Evolutionary conservation across 2,113 vertebrate genomes (phyloP).

Genomic region (Peromyscus maniculatus): DNA sequence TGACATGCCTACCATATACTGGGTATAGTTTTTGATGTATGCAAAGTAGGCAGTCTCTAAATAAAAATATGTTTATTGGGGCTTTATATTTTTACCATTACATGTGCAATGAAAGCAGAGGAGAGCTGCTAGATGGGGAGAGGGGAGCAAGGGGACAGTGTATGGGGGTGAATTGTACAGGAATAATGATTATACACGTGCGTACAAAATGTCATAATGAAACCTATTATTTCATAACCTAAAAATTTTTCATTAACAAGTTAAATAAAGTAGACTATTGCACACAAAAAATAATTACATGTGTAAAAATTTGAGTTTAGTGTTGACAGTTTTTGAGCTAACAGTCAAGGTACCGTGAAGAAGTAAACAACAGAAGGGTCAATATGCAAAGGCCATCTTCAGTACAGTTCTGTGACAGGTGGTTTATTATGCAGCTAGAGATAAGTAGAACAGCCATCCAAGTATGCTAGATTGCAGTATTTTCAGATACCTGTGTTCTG

Average conservation of each 20-base stretch:
- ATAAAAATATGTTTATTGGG: background rate
- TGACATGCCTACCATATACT: background rate
- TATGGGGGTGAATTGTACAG: too few relatives aligned
- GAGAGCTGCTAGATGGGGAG: background rate
- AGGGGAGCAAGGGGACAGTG: rapidly evolving
- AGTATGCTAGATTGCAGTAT: background rate
- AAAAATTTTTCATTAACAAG: background rate
- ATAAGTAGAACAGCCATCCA: background rate
- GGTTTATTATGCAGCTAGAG: conserved; percentile 1
- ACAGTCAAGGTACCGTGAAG: background rate
- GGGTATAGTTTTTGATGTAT: background rate
- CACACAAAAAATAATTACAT: background rate
- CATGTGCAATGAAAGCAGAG: background rate
- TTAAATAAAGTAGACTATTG: background rate
- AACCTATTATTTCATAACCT: background rate
- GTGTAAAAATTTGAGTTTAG: conserved; percentile 32
- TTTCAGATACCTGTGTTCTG: conserved; percentile 19
- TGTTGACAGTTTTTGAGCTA: background rate
- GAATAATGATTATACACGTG: background rate
- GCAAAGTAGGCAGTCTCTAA: background rate
- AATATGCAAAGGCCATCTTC: background rate
- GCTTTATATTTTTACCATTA: background rate
- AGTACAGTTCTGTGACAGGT: background rate
- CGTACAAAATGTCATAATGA: background rate
- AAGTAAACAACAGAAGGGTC: background rate